Base-by-base conservation (phyloP, 2,888 invertebrate species). In the Liopterus haemorrhoidalis region DNA sequence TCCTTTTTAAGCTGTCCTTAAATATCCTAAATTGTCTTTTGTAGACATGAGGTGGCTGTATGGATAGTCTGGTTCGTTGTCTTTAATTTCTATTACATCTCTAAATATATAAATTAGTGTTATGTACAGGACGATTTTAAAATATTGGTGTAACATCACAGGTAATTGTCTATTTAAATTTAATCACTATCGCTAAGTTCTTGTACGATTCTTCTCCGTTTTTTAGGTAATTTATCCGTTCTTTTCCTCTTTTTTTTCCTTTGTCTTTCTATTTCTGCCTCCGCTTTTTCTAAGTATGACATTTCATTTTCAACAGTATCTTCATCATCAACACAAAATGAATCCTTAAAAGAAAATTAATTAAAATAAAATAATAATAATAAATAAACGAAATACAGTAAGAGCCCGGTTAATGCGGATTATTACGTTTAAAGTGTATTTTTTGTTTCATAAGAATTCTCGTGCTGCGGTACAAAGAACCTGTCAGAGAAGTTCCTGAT, bases 321-420 rank as follows among this genome's bases (percentile, higher is more conserved):
- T 56, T 81, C 78, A 15, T 74, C 75, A 39, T 74, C 73, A 0
- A 78, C 77, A 59, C 79, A 79, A 62, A 82, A 81, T 31, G 80
- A 79, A 59, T 81, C 81, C 78, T 81, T 60, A 50, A 70, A 69
- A 40, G 38, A 50, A 42, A 49, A 31, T 24, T n/a, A 47, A 19
- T 28, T 33, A 33, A 19, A 22, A 8, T 22, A 8, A 8, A 22
- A 22, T 22, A 22, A 8, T 22, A 22, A 8, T 22, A 22, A 22
- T 22, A 22, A 22, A 22, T 8, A 28, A 11, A 2, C 3, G 18
- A 4, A 27, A 43, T 35, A 20, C 16, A 11, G 38, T 33, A 28
- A 19, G 15, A 32, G 12, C 5, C 28, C 18, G 15, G 21, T 15
- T n/a, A 20, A 38, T 39, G 38, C 11, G 8, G n/a, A n/a, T n/a